Conservation (phyloP, 2,113 vertebrate genomes). For the Rhodinocichla rosea region DNA sequence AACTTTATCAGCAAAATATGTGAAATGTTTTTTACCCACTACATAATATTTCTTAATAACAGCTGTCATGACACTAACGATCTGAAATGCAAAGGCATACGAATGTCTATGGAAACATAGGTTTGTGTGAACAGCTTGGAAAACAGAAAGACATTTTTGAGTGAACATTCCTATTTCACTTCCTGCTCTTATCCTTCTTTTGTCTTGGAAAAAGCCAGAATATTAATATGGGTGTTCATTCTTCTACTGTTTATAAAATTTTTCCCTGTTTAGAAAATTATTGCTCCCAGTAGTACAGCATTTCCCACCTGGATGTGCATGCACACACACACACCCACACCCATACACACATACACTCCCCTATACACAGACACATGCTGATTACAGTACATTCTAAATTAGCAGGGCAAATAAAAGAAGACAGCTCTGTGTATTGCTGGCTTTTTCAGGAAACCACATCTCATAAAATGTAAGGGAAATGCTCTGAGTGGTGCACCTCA, state of each 20-base stretch:
- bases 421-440: background rate
- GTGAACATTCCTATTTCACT: background rate
- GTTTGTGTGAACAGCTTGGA: background rate
- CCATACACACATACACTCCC: background rate
- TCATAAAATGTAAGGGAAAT: background rate
- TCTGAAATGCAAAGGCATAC: background rate
- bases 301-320: background rate
- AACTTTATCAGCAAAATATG: background rate
- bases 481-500: background rate
- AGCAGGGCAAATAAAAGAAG: background rate
- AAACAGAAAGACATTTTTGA: conserved; percentile 2
- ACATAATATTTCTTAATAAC: conserved; percentile 1
- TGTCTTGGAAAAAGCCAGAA: background rate
- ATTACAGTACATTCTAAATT: background rate
- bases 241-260: background rate
- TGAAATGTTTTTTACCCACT: conserved; percentile 28
- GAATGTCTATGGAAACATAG: background rate
- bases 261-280: background rate
- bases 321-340: background rate
- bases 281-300: background rate
- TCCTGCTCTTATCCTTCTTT: background rate
- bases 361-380: background rate
- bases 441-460: background rate
- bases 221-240: background rate
- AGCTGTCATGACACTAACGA: background rate